Evolutionary conservation across 2,113 vertebrate genomes (phyloP).

Genomic region (Leuciscus idus): DNA sequence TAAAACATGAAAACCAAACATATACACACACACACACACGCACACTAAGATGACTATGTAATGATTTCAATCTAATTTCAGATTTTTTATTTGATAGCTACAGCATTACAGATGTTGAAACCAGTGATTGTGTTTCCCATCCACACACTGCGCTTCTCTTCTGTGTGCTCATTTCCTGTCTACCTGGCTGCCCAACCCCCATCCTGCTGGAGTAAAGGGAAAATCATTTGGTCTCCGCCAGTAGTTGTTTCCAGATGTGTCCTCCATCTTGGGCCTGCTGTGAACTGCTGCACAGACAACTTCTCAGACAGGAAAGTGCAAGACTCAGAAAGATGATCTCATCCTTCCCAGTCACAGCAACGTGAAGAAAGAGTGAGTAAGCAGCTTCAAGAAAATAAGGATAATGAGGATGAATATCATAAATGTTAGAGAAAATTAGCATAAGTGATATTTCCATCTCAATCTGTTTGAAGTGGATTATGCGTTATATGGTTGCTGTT

Average conservation of each 20-base stretch:
- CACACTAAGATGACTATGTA: too few species aligned
- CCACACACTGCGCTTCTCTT: conserved; percentile 22
- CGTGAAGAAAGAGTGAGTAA: neutral
- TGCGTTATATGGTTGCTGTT: neutral
- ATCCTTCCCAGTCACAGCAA: conserved; percentile 43
- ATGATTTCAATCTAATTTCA: too few species aligned
- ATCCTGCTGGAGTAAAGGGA: conserved; percentile 37
- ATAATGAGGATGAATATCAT: neutral
- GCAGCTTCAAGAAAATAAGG: neutral
- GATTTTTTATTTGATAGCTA: neutral
- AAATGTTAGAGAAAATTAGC: neutral
- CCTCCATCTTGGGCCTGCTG: conserved; percentile 30
- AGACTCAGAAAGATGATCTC: conserved; percentile 41
- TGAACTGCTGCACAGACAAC: conserved; percentile 40
- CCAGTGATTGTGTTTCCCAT: conserved; percentile 23
- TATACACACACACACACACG: too few species aligned
- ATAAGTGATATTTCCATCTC: neutral
- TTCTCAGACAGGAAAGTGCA: conserved; percentile 38
- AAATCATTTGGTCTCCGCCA: conserved; percentile 51
- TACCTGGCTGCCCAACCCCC: conserved; percentile 56
- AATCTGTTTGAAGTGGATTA: neutral
- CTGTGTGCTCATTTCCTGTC: conserved; percentile 47
- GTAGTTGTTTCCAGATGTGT: conserved; percentile 68
- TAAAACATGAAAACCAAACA: too few species aligned
- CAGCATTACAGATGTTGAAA: conserved; percentile 15